A percentile compares a stretch with the other conserved stretches of the same genome.
Conservation (phyloP, 2,888 invertebrate genomes). For the Sphecodes monilicornis region DNA sequence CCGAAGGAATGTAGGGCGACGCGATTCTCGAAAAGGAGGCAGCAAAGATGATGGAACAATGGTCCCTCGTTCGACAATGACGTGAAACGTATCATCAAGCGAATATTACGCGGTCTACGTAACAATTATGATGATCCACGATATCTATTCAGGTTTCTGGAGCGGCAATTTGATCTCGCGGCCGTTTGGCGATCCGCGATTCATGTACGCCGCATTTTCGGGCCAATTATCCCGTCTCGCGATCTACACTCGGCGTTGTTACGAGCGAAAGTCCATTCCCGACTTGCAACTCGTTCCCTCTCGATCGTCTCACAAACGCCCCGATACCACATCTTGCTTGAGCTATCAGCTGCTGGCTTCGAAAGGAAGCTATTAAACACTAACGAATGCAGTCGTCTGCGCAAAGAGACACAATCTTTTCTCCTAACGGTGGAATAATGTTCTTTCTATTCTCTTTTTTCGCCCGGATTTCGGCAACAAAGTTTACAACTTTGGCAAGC, state of each 20-base stretch:
- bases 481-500: background rate
- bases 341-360: no score
- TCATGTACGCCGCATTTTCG: conserved; percentile 38
- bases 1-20: conserved; percentile 9
- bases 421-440: background rate
- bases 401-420: background rate
- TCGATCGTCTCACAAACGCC: conserved; percentile 19
- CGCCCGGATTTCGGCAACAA: background rate
- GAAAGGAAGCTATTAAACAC: background rate
- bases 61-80: background rate
- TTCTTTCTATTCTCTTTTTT: background rate
- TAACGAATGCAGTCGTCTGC: background rate
- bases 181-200: conserved; percentile 21
- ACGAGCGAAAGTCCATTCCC: conserved; percentile 59
- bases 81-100: background rate
- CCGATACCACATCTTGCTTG: no score
- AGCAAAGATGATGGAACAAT: background rate
- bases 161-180: conserved; percentile 24
- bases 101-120: background rate
- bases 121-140: background rate
- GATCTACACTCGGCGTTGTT: conserved; percentile 44
- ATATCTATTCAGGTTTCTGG: conserved; percentile 39
- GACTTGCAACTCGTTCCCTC: conserved; percentile 23
- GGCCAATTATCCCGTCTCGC: conserved; percentile 43
- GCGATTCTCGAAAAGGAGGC: background rate